These are phyloP conservation scores for Oxycera nigricornis DNA, from an alignment of 2,888 invertebrate genomes.

Conservation along the genomic window DNA sequence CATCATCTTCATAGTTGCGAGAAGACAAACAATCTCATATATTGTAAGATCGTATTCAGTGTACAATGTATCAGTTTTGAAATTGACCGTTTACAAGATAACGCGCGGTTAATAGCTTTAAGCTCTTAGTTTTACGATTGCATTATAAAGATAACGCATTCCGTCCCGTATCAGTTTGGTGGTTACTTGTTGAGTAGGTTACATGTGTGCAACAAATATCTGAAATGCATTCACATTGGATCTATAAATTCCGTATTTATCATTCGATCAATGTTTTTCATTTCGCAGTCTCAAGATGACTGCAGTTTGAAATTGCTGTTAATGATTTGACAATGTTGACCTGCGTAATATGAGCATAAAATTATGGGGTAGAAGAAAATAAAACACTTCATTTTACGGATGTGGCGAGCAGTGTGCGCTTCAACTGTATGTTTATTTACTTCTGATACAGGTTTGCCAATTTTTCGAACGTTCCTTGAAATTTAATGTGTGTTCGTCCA, in stretches of 20 bases:
- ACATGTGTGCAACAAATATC: neutral
- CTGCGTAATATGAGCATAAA: neutral
- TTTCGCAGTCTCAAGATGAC: neutral
- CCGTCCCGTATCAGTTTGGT: neutral
- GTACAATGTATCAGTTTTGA: slow-evolving; percentile 35
- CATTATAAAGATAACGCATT: slow-evolving; percentile 28
- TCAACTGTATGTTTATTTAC: neutral
- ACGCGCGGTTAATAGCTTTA: slow-evolving; percentile 35
- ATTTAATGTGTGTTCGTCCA: no score
- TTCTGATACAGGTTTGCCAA: neutral
- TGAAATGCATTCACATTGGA: neutral
- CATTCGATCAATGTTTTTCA: slow-evolving; percentile 16
- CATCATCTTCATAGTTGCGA: neutral
- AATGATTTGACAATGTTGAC: neutral
- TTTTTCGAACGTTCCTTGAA: no score
- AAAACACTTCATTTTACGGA: neutral
- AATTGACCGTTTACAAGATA: slow-evolving; percentile 28
- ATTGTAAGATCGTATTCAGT: slow-evolving; percentile 10
- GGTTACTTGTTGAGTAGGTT: neutral
- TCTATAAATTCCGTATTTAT: neutral
- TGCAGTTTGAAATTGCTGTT: neutral
- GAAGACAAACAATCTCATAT: neutral
- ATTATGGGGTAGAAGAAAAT: neutral
- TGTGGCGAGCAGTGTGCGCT: neutral
- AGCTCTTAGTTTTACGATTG: slow-evolving; percentile 37